Evolutionary conservation across 2,113 vertebrate species (phyloP).

Genomic region (Harpagus bidentatus): DNA sequence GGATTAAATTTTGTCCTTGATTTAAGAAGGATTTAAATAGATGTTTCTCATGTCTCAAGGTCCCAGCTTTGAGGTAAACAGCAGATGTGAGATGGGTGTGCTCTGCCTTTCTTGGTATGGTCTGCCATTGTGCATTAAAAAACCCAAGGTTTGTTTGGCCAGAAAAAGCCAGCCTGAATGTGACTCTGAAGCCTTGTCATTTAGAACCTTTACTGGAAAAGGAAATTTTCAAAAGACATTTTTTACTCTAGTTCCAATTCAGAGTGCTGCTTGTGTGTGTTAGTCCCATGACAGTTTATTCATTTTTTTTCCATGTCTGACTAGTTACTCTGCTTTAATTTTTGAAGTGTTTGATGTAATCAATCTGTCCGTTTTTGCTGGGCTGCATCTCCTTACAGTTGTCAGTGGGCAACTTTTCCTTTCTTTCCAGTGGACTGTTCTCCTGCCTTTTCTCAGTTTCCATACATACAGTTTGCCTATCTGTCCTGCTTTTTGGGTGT

Average conservation of each 20-base stretch:
- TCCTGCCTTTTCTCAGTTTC: neutral
- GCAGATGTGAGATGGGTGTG: neutral
- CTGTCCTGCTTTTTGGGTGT: too few species aligned
- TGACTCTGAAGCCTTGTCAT: neutral
- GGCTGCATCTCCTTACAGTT: neutral
- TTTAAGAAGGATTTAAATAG: neutral
- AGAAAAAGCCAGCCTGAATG: neutral
- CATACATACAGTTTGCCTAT: neutral
- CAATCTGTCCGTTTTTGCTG: neutral
- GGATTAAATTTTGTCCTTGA: neutral
- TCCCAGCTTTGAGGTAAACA: neutral
- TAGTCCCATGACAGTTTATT: neutral
- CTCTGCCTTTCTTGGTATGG: neutral
- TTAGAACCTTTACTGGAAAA: neutral
- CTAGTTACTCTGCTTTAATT: neutral
- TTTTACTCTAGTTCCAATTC: neutral
- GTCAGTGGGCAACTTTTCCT: neutral
- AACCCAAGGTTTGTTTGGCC: neutral
- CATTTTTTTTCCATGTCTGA: neutral
- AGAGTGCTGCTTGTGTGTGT: neutral
- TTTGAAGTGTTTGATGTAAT: neutral
- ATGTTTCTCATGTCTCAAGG: neutral
- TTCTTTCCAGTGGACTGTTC: neutral
- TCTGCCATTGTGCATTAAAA: neutral
- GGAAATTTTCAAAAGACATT: neutral